Conservation (phyloP, 1,140 invertebrate species). For the Drosophila kohkoa region DNA sequence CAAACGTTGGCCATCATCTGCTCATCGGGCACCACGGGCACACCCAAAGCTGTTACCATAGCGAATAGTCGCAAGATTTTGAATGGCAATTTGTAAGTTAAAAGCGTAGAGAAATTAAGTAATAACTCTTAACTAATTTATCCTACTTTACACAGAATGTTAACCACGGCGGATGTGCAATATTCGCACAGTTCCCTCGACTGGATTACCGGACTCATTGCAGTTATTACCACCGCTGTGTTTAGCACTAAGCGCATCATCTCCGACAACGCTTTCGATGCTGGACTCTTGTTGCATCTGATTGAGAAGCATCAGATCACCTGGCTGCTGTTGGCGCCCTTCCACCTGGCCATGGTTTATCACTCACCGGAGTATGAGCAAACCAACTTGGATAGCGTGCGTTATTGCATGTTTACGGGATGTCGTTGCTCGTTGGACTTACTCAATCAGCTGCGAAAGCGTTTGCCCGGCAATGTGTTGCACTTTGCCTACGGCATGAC, state of each 20-base stretch:
- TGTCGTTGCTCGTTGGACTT: conserved; percentile 15
- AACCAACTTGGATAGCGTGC: conserved; percentile 28
- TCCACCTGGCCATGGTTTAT: conserved; percentile 3
- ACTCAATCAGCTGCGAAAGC: conserved; percentile 16
- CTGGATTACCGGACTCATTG: conserved; percentile 47
- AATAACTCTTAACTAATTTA: background rate
- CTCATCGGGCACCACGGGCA: conserved; percentile 91
- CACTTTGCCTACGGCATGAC: conserved; percentile 37
- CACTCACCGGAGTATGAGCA: conserved; percentile 3
- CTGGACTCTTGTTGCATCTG: background rate
- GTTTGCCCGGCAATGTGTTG: conserved; percentile 20
- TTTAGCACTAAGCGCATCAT: conserved; percentile 44
- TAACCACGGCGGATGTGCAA: conserved; percentile 23
- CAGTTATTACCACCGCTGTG: conserved; percentile 25
- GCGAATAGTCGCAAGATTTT: conserved; percentile 85
- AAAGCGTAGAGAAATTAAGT: background rate
- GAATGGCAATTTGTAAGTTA: conserved; percentile 12
- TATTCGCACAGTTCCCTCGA: conserved; percentile 38
- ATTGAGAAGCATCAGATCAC: conserved; percentile 49
- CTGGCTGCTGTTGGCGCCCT: conserved; percentile 4
- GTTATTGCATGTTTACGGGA: conserved; percentile 22
- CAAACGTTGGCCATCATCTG: conserved; percentile 80
- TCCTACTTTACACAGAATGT: background rate
- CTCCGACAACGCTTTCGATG: conserved; percentile 35
- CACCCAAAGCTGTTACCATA: conserved; percentile 91